phyloP scores from a whole-genome alignment of 2,113 vertebrate genomes.

The Merops nubicus region DNA sequence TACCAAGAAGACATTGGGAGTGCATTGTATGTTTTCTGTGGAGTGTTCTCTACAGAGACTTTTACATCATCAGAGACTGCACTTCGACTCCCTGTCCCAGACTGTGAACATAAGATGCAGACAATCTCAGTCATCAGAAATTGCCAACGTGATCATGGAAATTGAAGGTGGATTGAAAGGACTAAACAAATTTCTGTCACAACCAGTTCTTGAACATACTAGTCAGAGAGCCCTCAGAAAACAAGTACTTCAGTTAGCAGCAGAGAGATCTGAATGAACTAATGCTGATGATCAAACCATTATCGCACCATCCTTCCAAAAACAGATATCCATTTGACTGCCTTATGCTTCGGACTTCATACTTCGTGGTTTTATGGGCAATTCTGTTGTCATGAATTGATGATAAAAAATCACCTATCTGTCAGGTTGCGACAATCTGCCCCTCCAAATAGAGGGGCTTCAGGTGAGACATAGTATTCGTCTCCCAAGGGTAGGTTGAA shows the following conservation, averaged over 20 bases:
- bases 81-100: not conserved
- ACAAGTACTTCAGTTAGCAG: accelerated
- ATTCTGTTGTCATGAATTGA: no score
- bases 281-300: not conserved
- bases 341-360: not conserved
- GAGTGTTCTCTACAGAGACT: not conserved
- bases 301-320: not conserved
- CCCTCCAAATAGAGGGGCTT: no score
- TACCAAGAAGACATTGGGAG: not conserved
- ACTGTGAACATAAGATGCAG: not conserved
- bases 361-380: not conserved
- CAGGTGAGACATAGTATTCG: no score
- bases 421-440: no score
- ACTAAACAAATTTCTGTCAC: not conserved
- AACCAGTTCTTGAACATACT: not conserved
- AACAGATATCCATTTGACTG: not conserved
- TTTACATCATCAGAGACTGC: not conserved
- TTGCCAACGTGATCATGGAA: not conserved
- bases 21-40: not conserved
- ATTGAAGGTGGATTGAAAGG: not conserved
- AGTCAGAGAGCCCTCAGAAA: not conserved
- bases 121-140: not conserved
- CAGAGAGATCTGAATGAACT: not conserved
- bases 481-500: no score
- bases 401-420: no score